Evolutionary conservation across 2,797 vertebrate genomes (phyloP), one percentile per base, ranked within the genome.

Genomic region (Takifugu ocellatus): DNA sequence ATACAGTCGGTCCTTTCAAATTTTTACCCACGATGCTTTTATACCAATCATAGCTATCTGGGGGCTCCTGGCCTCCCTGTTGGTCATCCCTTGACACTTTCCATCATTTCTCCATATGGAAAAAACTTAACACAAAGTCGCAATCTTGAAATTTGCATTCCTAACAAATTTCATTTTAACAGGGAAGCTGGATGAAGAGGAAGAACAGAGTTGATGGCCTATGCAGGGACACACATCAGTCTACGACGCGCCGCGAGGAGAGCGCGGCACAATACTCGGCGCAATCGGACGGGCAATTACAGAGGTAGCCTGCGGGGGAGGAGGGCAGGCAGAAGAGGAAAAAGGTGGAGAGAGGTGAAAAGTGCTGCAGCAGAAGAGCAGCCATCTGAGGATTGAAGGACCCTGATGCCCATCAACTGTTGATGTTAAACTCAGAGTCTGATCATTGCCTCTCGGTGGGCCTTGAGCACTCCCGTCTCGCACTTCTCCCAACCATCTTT

Each of bases 401-500:
- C 61, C 68, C 50, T 39, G 46, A 67, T 70, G 76, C 60, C 64
- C 68, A 75, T 81, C 80, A 74, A 64, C 68, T 16, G 56, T 64
- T 75, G 70, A 84, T 82, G 75, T 79, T 75, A 84, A 83, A 81
- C 63, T 83, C 68, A 56, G 48, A 72, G 62, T 68, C 75, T 69
- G 66, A 85, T 83, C 72, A 83, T 79, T 46, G 68, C 61, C 59
- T 79, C 75, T 75, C 72, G 1, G 60, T 25, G 50, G 67, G 72
- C 59, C 56, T 8, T 47, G 60, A 54, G 65, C 64, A 55, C 0
- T 42, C 47, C 26, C 14, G 63, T 60, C 51, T 39, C 25, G 17
- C 17, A 29, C 48, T 52, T 25, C 42, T 56, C 25, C 57, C 26
- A 21, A 53, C 25, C 3, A 4, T 57, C 58, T 68, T 67, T 78